phyloP scores from a whole-genome alignment of 2,113 vertebrate species.

The Xyliphius kryptos region DNA sequence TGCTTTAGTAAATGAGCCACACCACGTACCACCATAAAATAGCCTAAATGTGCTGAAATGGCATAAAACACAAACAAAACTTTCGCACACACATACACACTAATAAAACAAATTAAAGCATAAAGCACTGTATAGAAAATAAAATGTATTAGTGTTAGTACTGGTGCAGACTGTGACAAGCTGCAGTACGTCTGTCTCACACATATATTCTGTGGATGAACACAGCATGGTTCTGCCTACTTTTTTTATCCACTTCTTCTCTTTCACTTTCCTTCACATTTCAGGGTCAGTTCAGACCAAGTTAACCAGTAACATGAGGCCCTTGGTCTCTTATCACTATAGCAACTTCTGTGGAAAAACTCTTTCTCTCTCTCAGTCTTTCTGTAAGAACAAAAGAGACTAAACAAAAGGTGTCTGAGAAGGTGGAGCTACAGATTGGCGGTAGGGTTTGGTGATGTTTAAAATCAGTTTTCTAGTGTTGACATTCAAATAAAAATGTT shows the following conservation, averaged over 20 bases:
- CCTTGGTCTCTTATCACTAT: conserved; percentile 35
- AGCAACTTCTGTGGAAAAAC: conserved; percentile 29
- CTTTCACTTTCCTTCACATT: conserved; percentile 29
- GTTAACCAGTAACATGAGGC: conserved; percentile 35
- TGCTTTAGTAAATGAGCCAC: no score
- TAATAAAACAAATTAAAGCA: background rate
- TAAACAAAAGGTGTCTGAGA: conserved; percentile 20
- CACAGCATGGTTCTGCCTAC: conserved; percentile 27
- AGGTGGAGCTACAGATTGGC: conserved; percentile 1
- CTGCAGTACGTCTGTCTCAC: background rate
- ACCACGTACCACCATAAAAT: no score
- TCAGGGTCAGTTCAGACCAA: conserved; percentile 32
- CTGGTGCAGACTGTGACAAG: background rate
- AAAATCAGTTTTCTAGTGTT: no score
- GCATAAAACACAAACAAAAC: no score
- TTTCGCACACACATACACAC: no score
- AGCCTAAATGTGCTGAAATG: no score
- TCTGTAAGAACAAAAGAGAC: background rate
- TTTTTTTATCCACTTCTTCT: conserved; percentile 20
- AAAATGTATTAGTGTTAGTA: background rate
- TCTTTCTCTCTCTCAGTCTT: conserved; percentile 12
- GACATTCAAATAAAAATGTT: no score
- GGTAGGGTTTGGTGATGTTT: no score
- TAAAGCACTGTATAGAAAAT: background rate
- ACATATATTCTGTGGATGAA: conserved; percentile 11